Conservation (phyloP, 1,140 invertebrate species). For the Sinonovacula constricta region DNA sequence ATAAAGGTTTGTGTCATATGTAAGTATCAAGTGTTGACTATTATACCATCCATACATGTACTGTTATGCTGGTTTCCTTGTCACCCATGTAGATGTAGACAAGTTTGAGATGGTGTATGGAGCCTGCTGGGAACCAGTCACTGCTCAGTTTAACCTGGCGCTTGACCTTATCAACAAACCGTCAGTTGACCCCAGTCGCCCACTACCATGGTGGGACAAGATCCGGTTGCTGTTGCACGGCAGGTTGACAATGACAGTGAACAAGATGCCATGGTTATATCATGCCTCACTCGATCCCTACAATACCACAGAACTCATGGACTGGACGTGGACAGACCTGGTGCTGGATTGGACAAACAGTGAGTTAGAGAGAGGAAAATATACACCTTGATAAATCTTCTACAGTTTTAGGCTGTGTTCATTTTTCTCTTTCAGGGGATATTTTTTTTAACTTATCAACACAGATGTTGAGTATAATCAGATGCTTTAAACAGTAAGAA, state of each 20-base stretch:
- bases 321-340: conserved; percentile 93
- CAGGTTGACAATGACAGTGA: conserved; percentile 90
- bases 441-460: too few relatives aligned
- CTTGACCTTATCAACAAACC: conserved; percentile 88
- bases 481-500: too few relatives aligned
- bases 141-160: conserved; percentile 96
- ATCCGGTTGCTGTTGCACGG: conserved; percentile 95
- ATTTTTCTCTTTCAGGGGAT: too few relatives aligned
- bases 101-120: conserved; percentile 93
- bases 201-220: conserved; percentile 98
- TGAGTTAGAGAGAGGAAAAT: too few relatives aligned
- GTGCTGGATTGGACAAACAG: conserved; percentile 98
- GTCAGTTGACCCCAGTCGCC: conserved; percentile 94
- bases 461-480: too few relatives aligned
- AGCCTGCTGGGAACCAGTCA: conserved; percentile 98
- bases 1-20: too few relatives aligned
- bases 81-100: conserved; percentile 63
- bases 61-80: not conserved
- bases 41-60: too few relatives aligned
- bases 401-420: too few relatives aligned
- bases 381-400: too few relatives aligned
- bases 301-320: conserved; percentile 99
- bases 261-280: conserved; percentile 91
- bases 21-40: too few relatives aligned
- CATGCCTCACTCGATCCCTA: conserved; percentile 98